Evolutionary conservation across 2,888 invertebrate genomes (phyloP), one percentile per base, ranked within the genome.

Genomic region (Pachycephus smyrnensis): DNA sequence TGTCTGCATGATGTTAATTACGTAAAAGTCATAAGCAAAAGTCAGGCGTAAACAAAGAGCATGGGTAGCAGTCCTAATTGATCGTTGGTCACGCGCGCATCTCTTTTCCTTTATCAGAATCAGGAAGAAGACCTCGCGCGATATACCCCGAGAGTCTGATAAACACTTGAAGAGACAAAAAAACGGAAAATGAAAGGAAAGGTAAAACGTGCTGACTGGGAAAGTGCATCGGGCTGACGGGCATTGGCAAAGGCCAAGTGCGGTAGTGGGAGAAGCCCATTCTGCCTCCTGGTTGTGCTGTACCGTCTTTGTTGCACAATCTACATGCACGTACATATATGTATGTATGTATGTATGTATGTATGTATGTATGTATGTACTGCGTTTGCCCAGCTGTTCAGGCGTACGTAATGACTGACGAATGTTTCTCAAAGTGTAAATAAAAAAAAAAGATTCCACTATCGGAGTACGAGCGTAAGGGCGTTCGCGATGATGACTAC

Each of bases 231-330:
- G 73, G 11, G 33, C 33, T 11, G 23, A 15, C 73, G 12, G 81
- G 80, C 76, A 83, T 80, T 81, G 82, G 81, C 80, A 80, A 80
- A 80, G 81, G 81, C 81, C 79, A 82, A 76, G 77, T 76, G 77
- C 15, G 40, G 15, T 40, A 40, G 82, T 77, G 79, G 82, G 80
- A 83, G 82, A 80, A 83, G 82, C 87, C 87, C 88, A 89, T 88
- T 89, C 88, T 87, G 85, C 82, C 84, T 84, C 84, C 83, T 40
- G 15, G 15, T 40, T 40, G 15, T 40, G 15, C 15, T 82, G 81
- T 83, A 84, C 83, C 80, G n/a, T n/a, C n/a, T n/a, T n/a, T n/a
- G 85, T 88, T 88, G 88, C 88, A 87, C 83, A 84, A 84, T 75
- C 76, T 68, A 79, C 55, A 40, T 12, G 68, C 68, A 15, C 68